phyloP scores from a whole-genome alignment of 2,888 invertebrate genomes.

The Parthenolecanium corni region DNA sequence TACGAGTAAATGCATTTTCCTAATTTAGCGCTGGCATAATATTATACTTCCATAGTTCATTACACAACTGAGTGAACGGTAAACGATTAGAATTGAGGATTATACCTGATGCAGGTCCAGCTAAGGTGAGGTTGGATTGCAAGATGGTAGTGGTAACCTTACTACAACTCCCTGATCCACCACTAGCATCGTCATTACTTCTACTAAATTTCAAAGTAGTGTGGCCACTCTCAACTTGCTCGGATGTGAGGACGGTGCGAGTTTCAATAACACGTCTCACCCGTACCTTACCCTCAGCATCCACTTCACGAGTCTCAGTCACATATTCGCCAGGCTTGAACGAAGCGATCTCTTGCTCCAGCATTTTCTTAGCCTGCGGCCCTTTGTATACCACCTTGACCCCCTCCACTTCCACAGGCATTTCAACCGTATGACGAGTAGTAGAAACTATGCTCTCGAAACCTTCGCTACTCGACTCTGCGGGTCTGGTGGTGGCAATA shows the following conservation, averaged over 20 bases:
- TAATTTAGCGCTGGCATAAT: too few species aligned
- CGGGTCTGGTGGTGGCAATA: conserved; percentile 41
- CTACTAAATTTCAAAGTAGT: neutral
- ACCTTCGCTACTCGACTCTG: conserved; percentile 30
- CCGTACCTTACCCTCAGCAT: conserved; percentile 46
- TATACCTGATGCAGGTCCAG: too few species aligned
- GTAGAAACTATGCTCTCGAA: conserved; percentile 39
- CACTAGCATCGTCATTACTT: too few species aligned
- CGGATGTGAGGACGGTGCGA: conserved; percentile 40
- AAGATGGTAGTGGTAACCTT: too few species aligned
- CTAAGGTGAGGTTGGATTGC: too few species aligned
- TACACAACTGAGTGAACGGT: too few species aligned
- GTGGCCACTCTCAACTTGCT: conserved; percentile 30
- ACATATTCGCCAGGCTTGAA: conserved; percentile 44
- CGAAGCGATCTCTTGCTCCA: conserved; percentile 43
- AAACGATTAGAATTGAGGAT: too few species aligned
- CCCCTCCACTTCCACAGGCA: conserved; percentile 45
- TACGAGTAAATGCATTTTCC: too few species aligned
- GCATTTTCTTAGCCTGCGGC: conserved; percentile 43
- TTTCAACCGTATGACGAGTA: conserved; percentile 41
- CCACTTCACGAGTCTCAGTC: conserved; percentile 42
- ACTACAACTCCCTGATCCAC: too few species aligned
- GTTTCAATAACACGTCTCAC: conserved; percentile 43
- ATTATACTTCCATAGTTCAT: too few species aligned
- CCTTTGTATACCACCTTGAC: conserved; percentile 43